These are phyloP conservation scores for Vulpes ferrilata DNA, from an alignment of 2,113 vertebrate species.

Conservation along the genomic window DNA sequence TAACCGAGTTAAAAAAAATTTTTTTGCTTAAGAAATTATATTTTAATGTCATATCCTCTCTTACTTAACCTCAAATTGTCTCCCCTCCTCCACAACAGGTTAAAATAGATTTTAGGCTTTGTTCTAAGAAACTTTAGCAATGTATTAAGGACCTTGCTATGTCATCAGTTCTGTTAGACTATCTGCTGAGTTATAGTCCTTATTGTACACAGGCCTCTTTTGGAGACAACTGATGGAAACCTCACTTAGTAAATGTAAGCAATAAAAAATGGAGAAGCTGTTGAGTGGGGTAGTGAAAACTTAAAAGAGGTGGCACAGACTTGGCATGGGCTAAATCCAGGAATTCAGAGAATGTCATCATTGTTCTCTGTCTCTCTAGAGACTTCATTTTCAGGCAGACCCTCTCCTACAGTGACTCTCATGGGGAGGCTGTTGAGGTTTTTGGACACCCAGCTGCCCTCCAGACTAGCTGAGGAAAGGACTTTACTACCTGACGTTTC, in stretches of 20 bases:
- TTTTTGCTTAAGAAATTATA: conserved; percentile 16
- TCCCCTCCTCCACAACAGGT: neutral
- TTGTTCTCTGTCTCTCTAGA: neutral
- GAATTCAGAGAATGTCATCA: neutral
- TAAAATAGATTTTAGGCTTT: conserved; percentile 28
- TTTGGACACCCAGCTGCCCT: neutral
- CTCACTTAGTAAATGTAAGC: neutral
- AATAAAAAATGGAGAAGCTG: neutral
- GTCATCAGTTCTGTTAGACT: neutral
- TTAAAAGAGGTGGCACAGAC: neutral
- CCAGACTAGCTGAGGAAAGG: neutral
- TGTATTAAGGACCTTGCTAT: neutral
- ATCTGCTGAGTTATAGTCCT: neutral
- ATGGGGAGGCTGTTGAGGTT: neutral
- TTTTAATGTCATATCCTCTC: neutral
- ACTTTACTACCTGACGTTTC: neutral
- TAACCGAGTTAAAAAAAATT: neutral
- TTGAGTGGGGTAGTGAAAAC: neutral
- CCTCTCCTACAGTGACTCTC: neutral
- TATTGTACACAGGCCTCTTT: neutral
- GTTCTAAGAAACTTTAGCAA: neutral
- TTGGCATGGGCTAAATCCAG: neutral
- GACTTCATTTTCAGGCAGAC: neutral
- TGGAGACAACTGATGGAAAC: neutral
- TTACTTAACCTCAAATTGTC: neutral